Evolutionary conservation across 2,797 vertebrate species (phyloP).

Genomic region (Eulemur mongoz): DNA sequence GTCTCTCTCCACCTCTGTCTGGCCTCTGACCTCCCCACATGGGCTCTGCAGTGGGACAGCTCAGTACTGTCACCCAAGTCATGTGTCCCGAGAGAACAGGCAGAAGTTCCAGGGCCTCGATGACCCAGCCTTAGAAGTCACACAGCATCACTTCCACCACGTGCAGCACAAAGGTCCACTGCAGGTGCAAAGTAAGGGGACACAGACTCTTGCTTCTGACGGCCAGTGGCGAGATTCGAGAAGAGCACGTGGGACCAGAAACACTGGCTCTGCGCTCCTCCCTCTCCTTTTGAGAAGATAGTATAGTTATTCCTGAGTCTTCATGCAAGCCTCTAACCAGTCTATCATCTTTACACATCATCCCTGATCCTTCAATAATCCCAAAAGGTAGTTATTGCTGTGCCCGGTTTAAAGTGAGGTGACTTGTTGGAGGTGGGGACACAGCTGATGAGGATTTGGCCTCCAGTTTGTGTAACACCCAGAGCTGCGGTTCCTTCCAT

Average conservation of each 20-base stretch:
- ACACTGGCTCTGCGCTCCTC: background rate
- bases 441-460: background rate
- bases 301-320: background rate
- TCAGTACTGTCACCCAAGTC: background rate
- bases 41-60: background rate
- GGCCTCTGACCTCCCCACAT: background rate
- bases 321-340: background rate
- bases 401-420: background rate
- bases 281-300: background rate
- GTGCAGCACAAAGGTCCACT: background rate
- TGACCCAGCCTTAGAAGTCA: background rate
- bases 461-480: background rate
- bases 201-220: background rate
- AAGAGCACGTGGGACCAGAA: background rate
- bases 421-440: background rate
- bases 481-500: background rate
- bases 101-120: background rate
- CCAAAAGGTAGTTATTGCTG: background rate
- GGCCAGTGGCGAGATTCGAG: fast-evolving
- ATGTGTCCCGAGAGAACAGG: fast-evolving
- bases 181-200: background rate
- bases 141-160: background rate
- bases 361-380: background rate
- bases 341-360: background rate
- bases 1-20: background rate